Evolutionary conservation across 2,797 vertebrate genomes (phyloP).

Genomic region (Iguana delicatissima): DNA sequence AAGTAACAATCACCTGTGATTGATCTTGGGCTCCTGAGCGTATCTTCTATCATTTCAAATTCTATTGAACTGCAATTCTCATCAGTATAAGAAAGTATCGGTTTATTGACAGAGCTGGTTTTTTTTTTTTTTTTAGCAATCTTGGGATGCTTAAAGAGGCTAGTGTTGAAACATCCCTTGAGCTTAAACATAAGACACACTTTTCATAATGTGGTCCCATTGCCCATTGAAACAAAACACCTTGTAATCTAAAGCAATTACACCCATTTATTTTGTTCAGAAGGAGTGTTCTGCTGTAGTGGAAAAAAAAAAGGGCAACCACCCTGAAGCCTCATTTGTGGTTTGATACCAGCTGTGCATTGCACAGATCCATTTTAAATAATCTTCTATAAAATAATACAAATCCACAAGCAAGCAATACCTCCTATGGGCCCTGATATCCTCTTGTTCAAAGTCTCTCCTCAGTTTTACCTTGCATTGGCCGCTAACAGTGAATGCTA

Average conservation of each 20-base stretch:
- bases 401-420: neutral
- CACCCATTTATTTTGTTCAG: neutral
- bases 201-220: neutral
- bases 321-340: neutral
- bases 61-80: neutral
- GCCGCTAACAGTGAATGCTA: neutral
- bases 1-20: neutral
- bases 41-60: neutral
- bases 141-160: neutral
- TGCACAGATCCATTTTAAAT: neutral
- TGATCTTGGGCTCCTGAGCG: neutral
- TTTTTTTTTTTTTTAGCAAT: too few relatives aligned
- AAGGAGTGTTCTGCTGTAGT: too few relatives aligned
- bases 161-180: neutral
- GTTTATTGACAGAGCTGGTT: neutral
- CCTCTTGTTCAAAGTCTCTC: neutral
- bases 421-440: neutral
- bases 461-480: neutral
- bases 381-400: neutral
- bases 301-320: neutral
- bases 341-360: neutral
- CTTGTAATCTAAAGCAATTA: neutral
- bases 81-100: neutral
- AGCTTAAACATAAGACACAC: neutral
- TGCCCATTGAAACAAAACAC: neutral